Evolutionary conservation across 2,888 invertebrate species (phyloP), one percentile per base, ranked within the genome.

Genomic region (Smittia sp.): DNA sequence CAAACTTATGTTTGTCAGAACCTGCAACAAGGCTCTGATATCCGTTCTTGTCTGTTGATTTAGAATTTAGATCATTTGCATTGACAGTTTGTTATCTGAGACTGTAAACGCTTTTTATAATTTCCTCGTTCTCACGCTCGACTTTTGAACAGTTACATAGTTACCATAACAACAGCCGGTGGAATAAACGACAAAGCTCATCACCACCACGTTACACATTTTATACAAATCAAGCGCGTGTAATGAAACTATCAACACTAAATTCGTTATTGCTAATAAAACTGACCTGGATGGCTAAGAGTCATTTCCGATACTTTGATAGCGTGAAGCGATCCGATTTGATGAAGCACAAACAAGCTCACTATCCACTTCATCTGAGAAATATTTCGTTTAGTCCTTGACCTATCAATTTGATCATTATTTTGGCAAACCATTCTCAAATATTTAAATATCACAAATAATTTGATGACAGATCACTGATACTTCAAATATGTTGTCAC

Each of bases 251-350:
- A 32, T 32, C 32, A 32, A 32, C 32, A 32, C 32, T 6, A 46
- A 46, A 7, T 15, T 2, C 4, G 52, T 39, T 39, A 39, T 9
- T 39, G 39, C 13, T 39, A 39, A 7, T 39, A 39, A 39, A 39
- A 20, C 22, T 58, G 18, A 69, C 69, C 54, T 54, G 69, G 69
- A 69, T 69, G 69, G 54, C 54, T 41, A 25, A 69, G 41, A 6
- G 25, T 20, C 20, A 41, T 20, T 0, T 27, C 54, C 22, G 54
- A 7, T 6, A 9, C 9, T 32, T 32, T 3, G 3, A 54, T 54
- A 6, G 22, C 39, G 15, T 69, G 24, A 18, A 25, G 25, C 11
- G 11, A 24, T 13, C 18, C 54, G 22, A 18, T 54, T 32, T 27
- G 32, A 58, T 13, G 15, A n/a, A 27, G 9, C n/a, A 25, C 18